Conservation (phyloP, 2,888 invertebrate genomes). For the Merodon equestris region DNA sequence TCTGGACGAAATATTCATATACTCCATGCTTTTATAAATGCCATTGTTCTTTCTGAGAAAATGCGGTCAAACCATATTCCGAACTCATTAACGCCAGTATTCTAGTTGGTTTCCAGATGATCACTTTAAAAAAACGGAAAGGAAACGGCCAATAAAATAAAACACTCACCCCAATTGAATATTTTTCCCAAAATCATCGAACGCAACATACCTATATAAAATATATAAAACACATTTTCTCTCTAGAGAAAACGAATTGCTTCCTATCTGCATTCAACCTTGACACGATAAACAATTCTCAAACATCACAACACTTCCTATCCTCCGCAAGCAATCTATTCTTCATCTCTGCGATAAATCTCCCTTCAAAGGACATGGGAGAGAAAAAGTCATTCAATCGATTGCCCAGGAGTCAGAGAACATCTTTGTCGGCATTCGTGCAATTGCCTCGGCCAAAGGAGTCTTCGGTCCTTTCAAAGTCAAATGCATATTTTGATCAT, state of each 20-base stretch:
- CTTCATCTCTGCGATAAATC: background rate
- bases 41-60: no score
- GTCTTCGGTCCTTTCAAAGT: conserved; percentile 46
- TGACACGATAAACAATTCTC: conserved; percentile 52
- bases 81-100: no score
- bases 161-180: background rate
- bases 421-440: conserved; percentile 57
- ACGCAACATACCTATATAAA: no score
- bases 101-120: no score
- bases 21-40: no score
- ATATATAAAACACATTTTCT: background rate
- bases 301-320: conserved; percentile 53
- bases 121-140: no score
- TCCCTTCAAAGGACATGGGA: conserved; percentile 5
- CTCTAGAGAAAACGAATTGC: conserved; percentile 4
- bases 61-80: no score
- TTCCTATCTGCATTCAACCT: conserved; percentile 41
- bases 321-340: conserved; percentile 13
- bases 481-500: conserved; percentile 27
- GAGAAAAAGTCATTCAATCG: conserved; percentile 36
- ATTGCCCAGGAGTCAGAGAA: conserved; percentile 50
- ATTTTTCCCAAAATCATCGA: background rate
- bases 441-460: conserved; percentile 23
- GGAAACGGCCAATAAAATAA: no score
- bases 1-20: no score